Evolutionary conservation across 1,140 invertebrate genomes (phyloP).

Genomic region (Drosophila kohkoa): DNA sequence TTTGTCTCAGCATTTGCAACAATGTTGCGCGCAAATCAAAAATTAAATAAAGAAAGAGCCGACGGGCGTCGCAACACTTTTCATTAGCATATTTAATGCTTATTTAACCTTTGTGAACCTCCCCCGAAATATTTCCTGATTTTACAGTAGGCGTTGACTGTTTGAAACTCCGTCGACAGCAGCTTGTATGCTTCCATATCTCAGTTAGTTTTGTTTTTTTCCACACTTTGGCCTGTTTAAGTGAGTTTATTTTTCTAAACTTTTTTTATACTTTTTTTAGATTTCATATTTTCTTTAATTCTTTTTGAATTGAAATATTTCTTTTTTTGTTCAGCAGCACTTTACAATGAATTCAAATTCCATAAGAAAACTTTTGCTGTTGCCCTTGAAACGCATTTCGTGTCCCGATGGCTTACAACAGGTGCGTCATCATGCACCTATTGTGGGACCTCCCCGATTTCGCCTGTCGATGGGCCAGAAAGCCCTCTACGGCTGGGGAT

Average conservation of each 20-base stretch:
- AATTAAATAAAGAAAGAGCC: slow-evolving; percentile 44
- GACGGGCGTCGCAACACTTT: slow-evolving; percentile 13
- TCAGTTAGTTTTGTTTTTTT: slow-evolving; percentile 6
- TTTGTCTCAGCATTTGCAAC: slow-evolving; percentile 46
- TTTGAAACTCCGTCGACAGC: not conserved
- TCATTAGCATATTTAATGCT: slow-evolving; percentile 69
- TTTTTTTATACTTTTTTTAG: not conserved
- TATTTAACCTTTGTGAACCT: slow-evolving; percentile 66
- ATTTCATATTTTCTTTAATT: not conserved
- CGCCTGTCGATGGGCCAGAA: slow-evolving; percentile 42
- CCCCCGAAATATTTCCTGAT: slow-evolving; percentile 15
- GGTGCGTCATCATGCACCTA: slow-evolving; percentile 45
- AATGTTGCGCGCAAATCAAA: slow-evolving; percentile 21
- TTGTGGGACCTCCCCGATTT: slow-evolving; percentile 65
- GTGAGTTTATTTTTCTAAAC: slow-evolving; percentile 1
- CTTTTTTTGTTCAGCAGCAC: not conserved
- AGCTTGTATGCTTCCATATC: not conserved
- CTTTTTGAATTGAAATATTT: no score
- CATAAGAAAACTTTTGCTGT: not conserved
- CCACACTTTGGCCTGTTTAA: not conserved
- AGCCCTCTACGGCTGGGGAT: slow-evolving; percentile 45
- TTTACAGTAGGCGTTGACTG: slow-evolving; percentile 30
- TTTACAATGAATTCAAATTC: slow-evolving; percentile 5
- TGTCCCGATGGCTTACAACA: slow-evolving; percentile 21
- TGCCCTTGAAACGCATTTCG: not conserved